Evolutionary conservation across 1,140 invertebrate genomes (phyloP), one percentile per base, ranked within the genome.

Genomic region (Solenopsis invicta): DNA sequence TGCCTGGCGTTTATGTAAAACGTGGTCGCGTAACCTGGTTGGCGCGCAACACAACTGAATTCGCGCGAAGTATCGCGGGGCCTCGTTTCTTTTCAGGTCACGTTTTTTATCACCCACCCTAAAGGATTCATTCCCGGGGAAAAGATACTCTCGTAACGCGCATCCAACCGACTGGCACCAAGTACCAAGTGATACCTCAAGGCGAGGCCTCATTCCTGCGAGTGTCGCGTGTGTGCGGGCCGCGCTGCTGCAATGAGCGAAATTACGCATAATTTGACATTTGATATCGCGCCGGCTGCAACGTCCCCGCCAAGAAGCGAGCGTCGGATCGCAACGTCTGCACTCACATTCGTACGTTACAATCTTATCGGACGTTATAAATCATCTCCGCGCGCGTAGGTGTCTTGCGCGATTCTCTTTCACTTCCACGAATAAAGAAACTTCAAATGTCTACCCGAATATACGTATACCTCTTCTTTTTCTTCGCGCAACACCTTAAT

Each of bases 201-300:
- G 66, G 56, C 85, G 76, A 77, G 50, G 45, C 66, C 66, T 71
- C 78, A 41, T 72, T 87, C 75, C 29, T 64, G 76, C 9, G 78
- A 9, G 78, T 48, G 67, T 86, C 76, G 76, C 85, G 85, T 86
- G 85, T 86, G 85, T 71, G 52, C 64, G 5, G 24, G 24, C 52
- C 45, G 45, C 29, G 59, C 62, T 48, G 50, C 48, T 41, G 54
- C 85, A 86, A 81, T 81, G 76, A 86, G 37, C 85, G 75, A 86
- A 86, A 86, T 86, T 86, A 86, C 85, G 75, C 64, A 86, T 80
- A 86, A 86, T 86, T 81, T 78, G 74, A 67, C 85, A 78, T 86
- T 69, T 86, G 64, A 59, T 78, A 48, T 52, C 13, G 56, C 4
- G 48, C 41, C 62, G 77, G 34, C 48, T 59, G 34, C 62, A 21